Base-by-base conservation (phyloP, 1,140 invertebrate species). In the Ceratitis capitata region DNA sequence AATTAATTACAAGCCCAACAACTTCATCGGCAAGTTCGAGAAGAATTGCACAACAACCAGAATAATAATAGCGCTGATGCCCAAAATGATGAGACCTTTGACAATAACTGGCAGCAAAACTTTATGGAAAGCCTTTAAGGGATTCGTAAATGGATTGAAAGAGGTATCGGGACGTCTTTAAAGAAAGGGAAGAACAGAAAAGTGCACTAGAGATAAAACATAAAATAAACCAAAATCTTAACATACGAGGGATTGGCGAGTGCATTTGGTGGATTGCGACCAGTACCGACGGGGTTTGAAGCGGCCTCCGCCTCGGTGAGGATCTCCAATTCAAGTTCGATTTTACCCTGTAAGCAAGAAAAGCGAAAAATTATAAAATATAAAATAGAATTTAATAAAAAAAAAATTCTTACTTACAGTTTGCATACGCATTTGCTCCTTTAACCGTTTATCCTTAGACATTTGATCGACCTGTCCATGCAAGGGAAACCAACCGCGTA, bases 401-500 rank as follows among this genome's bases (percentile, higher is more conserved):
- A n/a, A n/a, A n/a, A n/a, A n/a, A 12, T 32, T 1, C 12, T 7
- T 0, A 23, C 29, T 64, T 53, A 51, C 82, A 19, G 49, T 53
- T 83, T 53, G 49, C 26, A 32, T 29, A 1, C 45, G 47, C 26
- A 83, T 9, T 19, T 83, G 49, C 1, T 51, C 49, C 14, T 83
- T 83, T 16, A 78, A 49, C 26, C 42, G 9, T 2, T 83, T 53
- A 53, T 83, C 82, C 39, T 61, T 84, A 3, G 69, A 78, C 12
- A 39, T 42, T 3, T 51, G 85, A 26, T 42, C 61, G 29, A 83
- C 53, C n/a, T 82, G 61, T 26, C 53, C 82, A 1, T 85, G 32
- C 58, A 89, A 84, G 0, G 97, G 97, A 96, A 97, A 98, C 97
- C 97, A 98, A 2, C 96, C 97, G 88, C 94, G 94, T 3, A 95